phyloP scores from a whole-genome alignment of 2,113 vertebrate species.

The Otus sunia region DNA sequence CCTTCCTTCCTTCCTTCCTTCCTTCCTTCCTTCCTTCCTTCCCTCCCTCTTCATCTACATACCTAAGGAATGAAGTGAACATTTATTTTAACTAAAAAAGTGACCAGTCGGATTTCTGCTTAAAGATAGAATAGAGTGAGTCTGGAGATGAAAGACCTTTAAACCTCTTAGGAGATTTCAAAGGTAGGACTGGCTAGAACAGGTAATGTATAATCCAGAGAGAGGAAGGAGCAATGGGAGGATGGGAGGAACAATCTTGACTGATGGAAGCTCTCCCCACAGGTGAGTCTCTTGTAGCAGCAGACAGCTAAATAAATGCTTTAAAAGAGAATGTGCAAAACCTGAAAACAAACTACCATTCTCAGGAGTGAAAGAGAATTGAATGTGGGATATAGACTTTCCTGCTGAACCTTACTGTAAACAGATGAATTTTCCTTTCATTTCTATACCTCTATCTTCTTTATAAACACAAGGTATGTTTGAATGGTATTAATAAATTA shows the following conservation, averaged over 20 bases:
- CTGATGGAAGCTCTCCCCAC: not conserved
- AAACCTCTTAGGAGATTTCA: not conserved
- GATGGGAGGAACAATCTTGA: not conserved
- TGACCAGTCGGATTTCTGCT: not conserved
- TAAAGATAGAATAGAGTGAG: not conserved
- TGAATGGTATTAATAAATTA: not conserved
- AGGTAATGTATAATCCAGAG: not conserved
- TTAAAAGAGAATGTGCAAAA: not conserved
- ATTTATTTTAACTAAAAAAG: not conserved
- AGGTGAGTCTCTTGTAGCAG: not conserved
- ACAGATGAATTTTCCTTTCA: not conserved
- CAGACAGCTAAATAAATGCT: not conserved
- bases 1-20: not conserved
- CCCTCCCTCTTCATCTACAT: too few relatives aligned
- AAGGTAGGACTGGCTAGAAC: not conserved
- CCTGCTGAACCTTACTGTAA: not conserved
- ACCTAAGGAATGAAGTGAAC: not conserved
- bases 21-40: not conserved
- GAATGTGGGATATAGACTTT: not conserved
- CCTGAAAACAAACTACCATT: not conserved
- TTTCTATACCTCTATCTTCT: not conserved
- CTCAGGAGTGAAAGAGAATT: not conserved
- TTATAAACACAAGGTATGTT: not conserved
- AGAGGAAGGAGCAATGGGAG: not conserved
- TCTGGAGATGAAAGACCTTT: not conserved